These are phyloP conservation scores for Cyclargus thomasi DNA, from an alignment of 1,140 invertebrate genomes.

Conservation along the genomic window DNA sequence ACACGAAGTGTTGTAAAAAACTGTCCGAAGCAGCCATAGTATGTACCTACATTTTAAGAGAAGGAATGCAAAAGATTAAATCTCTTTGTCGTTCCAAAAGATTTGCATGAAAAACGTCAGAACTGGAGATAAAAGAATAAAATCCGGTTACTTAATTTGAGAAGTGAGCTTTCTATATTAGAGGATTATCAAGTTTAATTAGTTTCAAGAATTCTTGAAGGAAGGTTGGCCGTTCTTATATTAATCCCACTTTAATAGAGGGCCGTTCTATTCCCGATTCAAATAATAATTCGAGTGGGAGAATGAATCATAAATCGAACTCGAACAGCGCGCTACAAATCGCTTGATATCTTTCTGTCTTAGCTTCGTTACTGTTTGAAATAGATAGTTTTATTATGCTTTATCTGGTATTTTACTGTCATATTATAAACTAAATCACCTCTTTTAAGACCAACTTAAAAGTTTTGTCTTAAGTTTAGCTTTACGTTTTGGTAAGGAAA, in stretches of 20 bases:
- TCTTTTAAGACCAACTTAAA: no score
- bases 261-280: constrained; percentile 25
- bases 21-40: constrained; percentile 7
- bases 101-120: constrained; percentile 38
- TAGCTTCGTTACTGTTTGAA: no score
- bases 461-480: no score
- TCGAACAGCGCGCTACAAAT: no score
- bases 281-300: neutral
- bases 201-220: constrained; percentile 47
- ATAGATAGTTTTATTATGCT: no score
- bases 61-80: constrained; percentile 23
- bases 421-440: no score
- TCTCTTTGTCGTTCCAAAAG: constrained; percentile 29
- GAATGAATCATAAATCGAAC: neutral
- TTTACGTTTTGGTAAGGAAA: no score
- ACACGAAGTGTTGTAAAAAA: constrained; percentile 4
- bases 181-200: constrained; percentile 70
- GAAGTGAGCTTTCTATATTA: constrained; percentile 49
- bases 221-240: constrained; percentile 47
- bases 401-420: no score
- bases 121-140: constrained; percentile 36
- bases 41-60: constrained; percentile 13
- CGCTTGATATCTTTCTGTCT: no score
- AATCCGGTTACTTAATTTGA: constrained; percentile 47
- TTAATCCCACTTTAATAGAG: constrained; percentile 35